These are phyloP conservation scores for Plectropomus leopardus DNA, from an alignment of 2,113 vertebrate species.

Conservation along the genomic window DNA sequence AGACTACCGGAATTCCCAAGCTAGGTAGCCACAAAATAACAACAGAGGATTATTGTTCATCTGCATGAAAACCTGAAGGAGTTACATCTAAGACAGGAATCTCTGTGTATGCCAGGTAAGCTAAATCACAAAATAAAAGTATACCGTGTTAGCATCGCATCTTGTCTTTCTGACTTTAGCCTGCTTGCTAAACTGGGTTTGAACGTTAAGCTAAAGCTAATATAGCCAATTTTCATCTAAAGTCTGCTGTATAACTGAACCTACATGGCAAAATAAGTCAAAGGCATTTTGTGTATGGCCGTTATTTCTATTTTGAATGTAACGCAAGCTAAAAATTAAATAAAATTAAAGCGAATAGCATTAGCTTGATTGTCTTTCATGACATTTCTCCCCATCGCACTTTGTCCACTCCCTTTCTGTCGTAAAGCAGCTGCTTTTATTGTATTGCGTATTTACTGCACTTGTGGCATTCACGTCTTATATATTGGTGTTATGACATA, in stretches of 20 bases:
- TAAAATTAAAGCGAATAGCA: background rate
- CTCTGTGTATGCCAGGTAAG: conserved; percentile 60
- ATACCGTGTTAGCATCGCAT: background rate
- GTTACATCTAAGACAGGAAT: conserved; percentile 7
- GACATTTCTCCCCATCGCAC: background rate
- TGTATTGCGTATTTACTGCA: background rate
- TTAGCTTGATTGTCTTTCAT: background rate
- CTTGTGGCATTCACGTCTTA: background rate
- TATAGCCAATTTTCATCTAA: background rate
- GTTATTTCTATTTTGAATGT: background rate
- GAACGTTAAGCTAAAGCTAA: background rate
- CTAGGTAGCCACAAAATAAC: conserved; percentile 16
- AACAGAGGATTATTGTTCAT: conserved; percentile 34
- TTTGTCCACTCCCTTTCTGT: background rate
- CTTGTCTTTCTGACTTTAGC: background rate
- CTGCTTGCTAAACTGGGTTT: conserved; percentile 8
- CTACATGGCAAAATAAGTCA: background rate
- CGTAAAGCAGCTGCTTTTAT: background rate
- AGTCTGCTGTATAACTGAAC: background rate
- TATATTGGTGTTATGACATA: background rate
- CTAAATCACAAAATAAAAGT: rapidly evolving
- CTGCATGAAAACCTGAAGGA: conserved; percentile 2
- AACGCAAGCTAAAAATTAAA: background rate
- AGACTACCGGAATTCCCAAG: conserved; percentile 3
- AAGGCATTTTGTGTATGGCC: background rate